Percentiles rank a stretch among this genome's conserved stretches.
These are phyloP conservation scores for Cynoglossus semilaevis DNA, from an alignment of 2,113 vertebrate genomes.

Conservation along the genomic window DNA sequence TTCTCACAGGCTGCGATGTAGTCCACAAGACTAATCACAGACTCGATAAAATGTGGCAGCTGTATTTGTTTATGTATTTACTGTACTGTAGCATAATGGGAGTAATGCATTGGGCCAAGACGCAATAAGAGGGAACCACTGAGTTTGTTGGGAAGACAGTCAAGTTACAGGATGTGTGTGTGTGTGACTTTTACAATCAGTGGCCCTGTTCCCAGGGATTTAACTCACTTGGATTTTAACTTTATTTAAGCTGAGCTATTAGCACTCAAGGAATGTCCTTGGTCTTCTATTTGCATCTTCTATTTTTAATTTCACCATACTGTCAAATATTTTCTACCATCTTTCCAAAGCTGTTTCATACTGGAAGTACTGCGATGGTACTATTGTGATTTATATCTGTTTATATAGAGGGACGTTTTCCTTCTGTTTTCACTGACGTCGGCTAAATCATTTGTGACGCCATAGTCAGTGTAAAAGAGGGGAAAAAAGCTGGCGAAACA, in stretches of 20 bases:
- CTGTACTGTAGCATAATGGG: constrained; percentile 44
- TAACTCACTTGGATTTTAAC: constrained; percentile 51
- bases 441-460: not conserved
- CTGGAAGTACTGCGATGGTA: too few relatives aligned
- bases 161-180: constrained; percentile 1
- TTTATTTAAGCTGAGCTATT: constrained; percentile 34
- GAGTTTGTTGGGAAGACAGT: constrained; percentile 27
- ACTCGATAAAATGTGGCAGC: constrained; percentile 54
- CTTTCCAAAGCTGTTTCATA: too few relatives aligned
- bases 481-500: too few relatives aligned
- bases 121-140: constrained; percentile 38
- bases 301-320: too few relatives aligned
- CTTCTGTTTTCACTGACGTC: not conserved
- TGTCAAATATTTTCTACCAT: constrained; percentile 9
- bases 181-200: not conserved
- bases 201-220: constrained; percentile 35
- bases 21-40: constrained; percentile 51
- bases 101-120: constrained; percentile 45
- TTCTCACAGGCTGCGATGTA: constrained; percentile 34
- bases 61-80: constrained; percentile 65
- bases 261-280: constrained; percentile 34
- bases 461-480: too few relatives aligned
- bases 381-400: too few relatives aligned
- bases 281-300: too few relatives aligned
- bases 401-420: too few relatives aligned